phyloP scores from a whole-genome alignment of 2,888 invertebrate species.

The Neoaliturus tenellus region DNA sequence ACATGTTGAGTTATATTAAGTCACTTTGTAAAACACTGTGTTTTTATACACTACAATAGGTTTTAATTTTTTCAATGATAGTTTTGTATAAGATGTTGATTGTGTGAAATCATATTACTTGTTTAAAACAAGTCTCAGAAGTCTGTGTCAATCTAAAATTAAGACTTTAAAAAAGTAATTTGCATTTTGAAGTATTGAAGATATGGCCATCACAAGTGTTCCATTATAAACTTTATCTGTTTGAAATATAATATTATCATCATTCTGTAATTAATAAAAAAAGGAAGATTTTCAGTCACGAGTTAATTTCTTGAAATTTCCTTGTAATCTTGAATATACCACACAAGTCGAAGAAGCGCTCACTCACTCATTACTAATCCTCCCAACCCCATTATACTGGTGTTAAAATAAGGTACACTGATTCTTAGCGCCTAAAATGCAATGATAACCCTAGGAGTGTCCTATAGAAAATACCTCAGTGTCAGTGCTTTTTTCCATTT shows the following conservation, averaged over 20 bases:
- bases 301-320: background rate
- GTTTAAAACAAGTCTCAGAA: background rate
- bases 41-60: background rate
- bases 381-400: too few relatives aligned
- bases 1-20: background rate
- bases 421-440: too few relatives aligned
- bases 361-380: too few relatives aligned
- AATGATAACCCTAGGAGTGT: too few relatives aligned
- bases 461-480: too few relatives aligned
- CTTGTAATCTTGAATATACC: too few relatives aligned
- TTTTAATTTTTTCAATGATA: background rate
- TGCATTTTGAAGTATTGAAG: background rate
- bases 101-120: background rate
- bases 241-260: background rate
- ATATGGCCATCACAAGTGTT: constrained; percentile 2
- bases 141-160: background rate
- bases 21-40: background rate
- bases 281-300: background rate
- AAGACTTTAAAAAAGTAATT: background rate
- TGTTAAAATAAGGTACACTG: too few relatives aligned
- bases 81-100: background rate
- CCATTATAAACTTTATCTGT: background rate
- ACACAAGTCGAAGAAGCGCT: too few relatives aligned
- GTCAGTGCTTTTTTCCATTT: too few relatives aligned
- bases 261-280: background rate